These are phyloP conservation scores for Syrmaticus mikado DNA, from an alignment of 2,113 vertebrate genomes.

Conservation along the genomic window DNA sequence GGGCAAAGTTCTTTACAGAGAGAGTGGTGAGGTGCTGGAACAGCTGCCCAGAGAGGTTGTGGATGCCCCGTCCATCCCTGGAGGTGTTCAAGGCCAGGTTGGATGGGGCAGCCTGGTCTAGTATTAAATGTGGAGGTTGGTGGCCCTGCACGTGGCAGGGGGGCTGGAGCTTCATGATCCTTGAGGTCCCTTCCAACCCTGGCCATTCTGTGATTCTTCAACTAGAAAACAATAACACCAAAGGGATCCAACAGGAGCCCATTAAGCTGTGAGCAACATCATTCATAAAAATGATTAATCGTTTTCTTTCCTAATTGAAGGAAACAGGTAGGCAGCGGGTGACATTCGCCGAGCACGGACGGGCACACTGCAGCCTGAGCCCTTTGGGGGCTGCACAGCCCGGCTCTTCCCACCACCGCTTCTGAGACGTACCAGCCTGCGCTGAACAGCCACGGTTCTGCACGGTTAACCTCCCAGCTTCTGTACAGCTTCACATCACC, in stretches of 20 bases:
- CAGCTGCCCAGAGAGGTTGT: too few species aligned
- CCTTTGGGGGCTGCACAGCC: neutral
- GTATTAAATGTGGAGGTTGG: too few species aligned
- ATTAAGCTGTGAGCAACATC: neutral
- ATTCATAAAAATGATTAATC: neutral
- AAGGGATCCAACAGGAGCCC: neutral
- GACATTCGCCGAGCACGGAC: fast-evolving
- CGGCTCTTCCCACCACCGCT: fast-evolving
- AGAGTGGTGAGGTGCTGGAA: too few species aligned
- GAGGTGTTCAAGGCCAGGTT: too few species aligned
- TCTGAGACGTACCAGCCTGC: neutral
- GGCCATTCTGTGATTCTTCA: neutral
- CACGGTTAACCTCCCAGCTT: neutral
- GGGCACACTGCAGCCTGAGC: neutral
- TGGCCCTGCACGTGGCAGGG: too few species aligned
- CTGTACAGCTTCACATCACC: neutral
- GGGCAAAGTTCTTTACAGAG: too few species aligned
- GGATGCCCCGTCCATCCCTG: too few species aligned
- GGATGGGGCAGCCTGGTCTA: too few species aligned
- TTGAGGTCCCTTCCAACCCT: too few species aligned
- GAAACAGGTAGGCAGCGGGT: neutral
- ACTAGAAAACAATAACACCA: neutral
- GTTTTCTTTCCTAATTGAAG: neutral
- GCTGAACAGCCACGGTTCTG: fast-evolving
- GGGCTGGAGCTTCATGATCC: too few species aligned